A percentile compares a stretch with the other conserved stretches of the same genome.
Conservation (phyloP, 1,140 invertebrate species). For the Helicoverpa zea region DNA sequence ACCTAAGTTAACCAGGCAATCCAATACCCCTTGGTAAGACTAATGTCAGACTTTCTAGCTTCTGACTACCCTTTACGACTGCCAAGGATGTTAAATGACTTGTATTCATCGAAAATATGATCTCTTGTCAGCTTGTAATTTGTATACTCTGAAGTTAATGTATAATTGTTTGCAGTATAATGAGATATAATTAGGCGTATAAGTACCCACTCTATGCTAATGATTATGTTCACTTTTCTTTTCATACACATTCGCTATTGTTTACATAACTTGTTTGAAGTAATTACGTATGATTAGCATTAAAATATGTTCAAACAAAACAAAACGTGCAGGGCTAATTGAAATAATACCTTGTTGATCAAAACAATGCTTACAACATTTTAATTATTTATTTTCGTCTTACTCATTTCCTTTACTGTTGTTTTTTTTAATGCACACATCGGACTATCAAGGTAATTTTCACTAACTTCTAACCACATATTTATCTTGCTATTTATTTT, state of each 20-base stretch:
- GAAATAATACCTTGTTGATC: too few relatives aligned
- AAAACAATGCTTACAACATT: too few relatives aligned
- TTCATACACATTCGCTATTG: background rate
- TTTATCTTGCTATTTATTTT: background rate
- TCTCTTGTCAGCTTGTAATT: background rate
- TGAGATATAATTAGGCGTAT: background rate
- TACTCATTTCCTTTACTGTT: slow-evolving; percentile 11
- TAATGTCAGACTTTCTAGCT: too few relatives aligned
- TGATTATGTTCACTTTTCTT: slow-evolving; percentile 10
- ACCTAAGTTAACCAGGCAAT: too few relatives aligned
- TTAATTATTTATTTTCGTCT: background rate
- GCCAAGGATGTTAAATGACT: too few relatives aligned
- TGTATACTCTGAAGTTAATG: background rate
- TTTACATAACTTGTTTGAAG: background rate
- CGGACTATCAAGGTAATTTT: slow-evolving; percentile 32
- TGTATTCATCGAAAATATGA: too few relatives aligned
- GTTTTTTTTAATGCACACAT: slow-evolving; percentile 1
- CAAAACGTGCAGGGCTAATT: too few relatives aligned
- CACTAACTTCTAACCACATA: too few relatives aligned
- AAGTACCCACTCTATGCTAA: background rate
- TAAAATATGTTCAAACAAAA: too few relatives aligned
- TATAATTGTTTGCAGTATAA: background rate
- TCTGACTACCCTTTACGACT: too few relatives aligned
- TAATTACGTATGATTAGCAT: background rate
- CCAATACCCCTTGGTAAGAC: too few relatives aligned